phyloP scores from a whole-genome alignment of 2,113 vertebrate genomes.

The Sus scrofa region DNA sequence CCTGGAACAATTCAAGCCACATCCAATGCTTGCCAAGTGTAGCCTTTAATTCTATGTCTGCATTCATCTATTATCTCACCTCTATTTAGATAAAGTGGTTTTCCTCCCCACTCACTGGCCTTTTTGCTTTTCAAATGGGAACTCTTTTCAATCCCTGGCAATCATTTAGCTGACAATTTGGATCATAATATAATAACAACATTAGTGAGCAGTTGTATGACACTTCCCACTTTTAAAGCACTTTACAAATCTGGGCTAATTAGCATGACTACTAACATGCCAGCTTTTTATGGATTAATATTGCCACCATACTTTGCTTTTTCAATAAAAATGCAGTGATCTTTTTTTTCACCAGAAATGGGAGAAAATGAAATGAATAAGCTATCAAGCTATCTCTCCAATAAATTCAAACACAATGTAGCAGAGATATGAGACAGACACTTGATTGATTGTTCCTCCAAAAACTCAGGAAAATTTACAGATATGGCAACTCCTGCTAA shows the following conservation, averaged over 20 bases:
- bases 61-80: constrained; percentile 71
- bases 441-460: constrained; percentile 48
- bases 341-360: constrained; percentile 63
- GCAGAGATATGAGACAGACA: constrained; percentile 40
- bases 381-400: neutral
- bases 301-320: constrained; percentile 57
- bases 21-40: constrained; percentile 68
- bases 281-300: constrained; percentile 67
- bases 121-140: constrained; percentile 62
- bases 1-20: constrained; percentile 76
- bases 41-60: constrained; percentile 57
- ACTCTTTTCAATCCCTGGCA: constrained; percentile 59
- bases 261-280: constrained; percentile 68
- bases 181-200: constrained; percentile 62
- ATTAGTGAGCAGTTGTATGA: constrained; percentile 61
- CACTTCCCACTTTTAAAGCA: constrained; percentile 73
- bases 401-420: neutral
- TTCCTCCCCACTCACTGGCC: constrained; percentile 37
- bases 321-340: constrained; percentile 65
- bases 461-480: constrained; percentile 17
- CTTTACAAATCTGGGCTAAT: constrained; percentile 73
- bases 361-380: constrained; percentile 50
- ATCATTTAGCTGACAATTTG: constrained; percentile 70
- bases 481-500: neutral
- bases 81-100: constrained; percentile 60